Percentiles rank a stretch among this genome's conserved stretches.
Conservation (phyloP, 1,140 invertebrate species). For the Drosophila obscura region DNA sequence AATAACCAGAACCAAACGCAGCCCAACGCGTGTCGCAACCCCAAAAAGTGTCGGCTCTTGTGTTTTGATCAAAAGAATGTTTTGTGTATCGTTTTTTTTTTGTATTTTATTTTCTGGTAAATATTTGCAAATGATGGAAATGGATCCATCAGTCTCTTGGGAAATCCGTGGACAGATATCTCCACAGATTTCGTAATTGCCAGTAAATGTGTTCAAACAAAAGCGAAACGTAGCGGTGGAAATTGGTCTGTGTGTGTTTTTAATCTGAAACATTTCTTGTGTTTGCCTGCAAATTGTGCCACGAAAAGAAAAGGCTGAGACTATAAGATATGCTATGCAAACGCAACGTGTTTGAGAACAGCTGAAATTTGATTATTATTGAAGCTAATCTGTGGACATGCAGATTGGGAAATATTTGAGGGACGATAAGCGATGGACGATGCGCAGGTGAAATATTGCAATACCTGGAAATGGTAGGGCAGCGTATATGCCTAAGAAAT, state of each 20-base stretch:
- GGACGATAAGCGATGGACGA: no score
- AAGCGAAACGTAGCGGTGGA: conserved; percentile 5
- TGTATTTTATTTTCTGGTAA: conserved; percentile 47
- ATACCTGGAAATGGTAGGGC: no score
- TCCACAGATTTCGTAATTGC: conserved; percentile 54
- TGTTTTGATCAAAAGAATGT: conserved; percentile 60
- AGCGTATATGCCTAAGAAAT: no score
- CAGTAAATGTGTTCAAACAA: conserved; percentile 20
- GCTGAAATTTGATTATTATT: conserved; percentile 34
- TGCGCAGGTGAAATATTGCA: no score
- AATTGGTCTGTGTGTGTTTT: conserved; percentile 37
- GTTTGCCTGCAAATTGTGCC: conserved; percentile 69
- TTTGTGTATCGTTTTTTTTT: conserved; percentile 3
- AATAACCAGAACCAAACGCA: conserved; percentile 60
- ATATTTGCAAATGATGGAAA: conserved; percentile 67
- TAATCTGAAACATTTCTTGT: conserved; percentile 24
- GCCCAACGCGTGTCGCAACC: conserved; percentile 34
- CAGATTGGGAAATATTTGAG: no score
- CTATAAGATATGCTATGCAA: conserved; percentile 38
- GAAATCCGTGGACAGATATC: conserved; percentile 44
- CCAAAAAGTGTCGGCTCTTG: conserved; percentile 30
- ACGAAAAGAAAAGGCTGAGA: conserved; percentile 31
- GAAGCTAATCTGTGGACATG: no score
- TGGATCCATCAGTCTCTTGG: conserved; percentile 55
- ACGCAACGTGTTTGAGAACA: conserved; percentile 50